Base-by-base conservation (phyloP, 2,888 invertebrate species). In the Drosophila histrio region DNA sequence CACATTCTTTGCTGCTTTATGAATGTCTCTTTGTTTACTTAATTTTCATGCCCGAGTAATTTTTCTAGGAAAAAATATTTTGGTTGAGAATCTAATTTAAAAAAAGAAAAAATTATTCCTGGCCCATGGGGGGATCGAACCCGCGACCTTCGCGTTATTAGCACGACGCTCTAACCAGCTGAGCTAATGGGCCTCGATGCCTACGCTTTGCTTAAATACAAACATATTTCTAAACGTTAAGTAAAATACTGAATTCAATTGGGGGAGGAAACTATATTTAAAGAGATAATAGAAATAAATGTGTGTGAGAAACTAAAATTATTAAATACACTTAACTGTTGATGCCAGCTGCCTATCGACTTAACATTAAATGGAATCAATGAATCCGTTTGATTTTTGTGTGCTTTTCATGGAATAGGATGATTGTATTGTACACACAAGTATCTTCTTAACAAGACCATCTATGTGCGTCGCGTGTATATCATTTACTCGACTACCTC, bases 161-260 rank as follows among this genome's bases (percentile, higher is more conserved):
- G 84, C 84, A 84, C 85, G 87, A 87, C 82, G 87, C 85, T 87
- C 82, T 84, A 87, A 73, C 84, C 84, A 87, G 63, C 87, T 84
- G 84, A 87, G 84, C 84, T 87, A 84, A 84, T 87, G 84, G 85
- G 84, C 81, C 84, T 15, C 24, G 19, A 1, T 59, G 15, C 2
- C 2, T 19, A 0, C 0, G 0, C 0, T 0, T 1, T 1, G 0
- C 24, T 26, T 21, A 57, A 49, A 30, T n/a, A 21, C 5, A 34
- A 54, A 24, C n/a, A 53, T 43, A 7, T 30, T 21, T 22, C 6
- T 4, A 15, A 22, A 2, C 1, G 15, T 17, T 32, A 21, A 13
- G 5, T 19, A n/a, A 24, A 8, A n/a, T 17, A 6, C 17, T 15
- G 22, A 15, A 32, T n/a, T 43, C 11, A 41, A 32, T 22, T 32